Evolutionary conservation across 2,113 vertebrate species (phyloP), one percentile per base, ranked within the genome.

Genomic region (Daboia siamensis): DNA sequence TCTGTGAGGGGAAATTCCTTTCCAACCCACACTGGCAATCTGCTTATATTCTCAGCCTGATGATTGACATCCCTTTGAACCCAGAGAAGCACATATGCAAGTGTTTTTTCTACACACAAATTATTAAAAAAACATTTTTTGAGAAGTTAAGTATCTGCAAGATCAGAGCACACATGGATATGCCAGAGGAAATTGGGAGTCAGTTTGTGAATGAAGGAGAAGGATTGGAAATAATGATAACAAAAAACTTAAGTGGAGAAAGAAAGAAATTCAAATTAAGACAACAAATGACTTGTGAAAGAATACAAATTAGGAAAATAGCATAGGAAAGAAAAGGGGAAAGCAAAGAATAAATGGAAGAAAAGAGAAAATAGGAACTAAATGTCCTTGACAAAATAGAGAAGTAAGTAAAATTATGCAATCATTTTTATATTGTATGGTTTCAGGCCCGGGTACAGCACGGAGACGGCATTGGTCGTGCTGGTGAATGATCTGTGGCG

Each of bases 41-140:
- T 97, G 96, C 96, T 97, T 97, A 95, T 96, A 94, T 97, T 97
- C 95, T 97, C 94, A 97, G 95, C 95, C 94, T 69, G 96, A 96
- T 97, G 97, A 97, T 96, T 97, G 96, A 96, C 97, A 97, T 96
- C 93, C 95, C 95, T 97, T 97, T 97, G 97, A 97, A 97, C 96
- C 96, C 94, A 96, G 94, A 97, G 90, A 97, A 95, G 80, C 96
- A 94, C 97, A 95, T 97, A 92, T 96, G 94, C 94, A 96, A 97
- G 96, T 97, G 95, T 97, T 97, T 95, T 97, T 97, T 91, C 94
- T 96, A 97, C 95, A 96, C 95, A 97, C 94, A 97, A 97, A 96
- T 95, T 95, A 96, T 95, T 39, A 96, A 96, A 96, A 96, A 94
- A 89, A 96, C 94, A 96, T 96, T 96, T 95, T 96, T 96, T 61